Percentiles rank a stretch among this genome's conserved stretches.
These are phyloP conservation scores for Mystacornis crossleyi DNA, from an alignment of 2,113 vertebrate species.

Conservation along the genomic window DNA sequence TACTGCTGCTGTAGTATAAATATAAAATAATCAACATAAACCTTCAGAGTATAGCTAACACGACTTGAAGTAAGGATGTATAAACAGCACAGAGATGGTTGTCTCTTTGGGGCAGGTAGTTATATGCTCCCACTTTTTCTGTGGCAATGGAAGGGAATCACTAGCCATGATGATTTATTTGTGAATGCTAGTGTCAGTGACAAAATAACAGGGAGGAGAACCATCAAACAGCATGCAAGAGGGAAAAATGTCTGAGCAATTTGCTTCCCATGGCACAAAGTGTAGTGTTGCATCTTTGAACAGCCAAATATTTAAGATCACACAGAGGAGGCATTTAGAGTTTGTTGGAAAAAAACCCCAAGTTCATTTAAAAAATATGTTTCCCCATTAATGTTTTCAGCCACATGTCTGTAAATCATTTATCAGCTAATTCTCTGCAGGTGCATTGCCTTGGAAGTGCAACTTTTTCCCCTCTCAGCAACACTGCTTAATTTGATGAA, in stretches of 20 bases:
- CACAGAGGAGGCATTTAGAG: neutral
- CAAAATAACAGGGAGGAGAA: neutral
- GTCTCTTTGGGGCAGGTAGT: neutral
- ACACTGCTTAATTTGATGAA: slow-evolving; percentile 42
- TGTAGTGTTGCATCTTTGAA: neutral
- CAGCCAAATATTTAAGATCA: neutral
- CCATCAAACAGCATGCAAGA: neutral
- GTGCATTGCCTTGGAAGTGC: neutral
- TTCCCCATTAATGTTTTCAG: neutral
- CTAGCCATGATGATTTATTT: neutral
- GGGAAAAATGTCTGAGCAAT: slow-evolving; percentile 3
- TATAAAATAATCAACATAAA: neutral
- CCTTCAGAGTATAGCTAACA: neutral
- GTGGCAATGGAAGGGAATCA: neutral
- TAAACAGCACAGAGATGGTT: neutral
- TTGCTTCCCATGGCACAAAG: neutral
- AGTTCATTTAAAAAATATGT: neutral
- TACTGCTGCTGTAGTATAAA: neutral
- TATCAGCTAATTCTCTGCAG: slow-evolving; percentile 39
- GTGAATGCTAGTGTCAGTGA: neutral
- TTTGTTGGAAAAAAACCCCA: neutral
- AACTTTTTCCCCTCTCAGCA: neutral
- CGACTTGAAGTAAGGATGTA: neutral
- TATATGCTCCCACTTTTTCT: neutral
- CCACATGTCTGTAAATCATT: neutral